Base-by-base conservation (phyloP, 2,113 vertebrate species). In the Raja brachyura region DNA sequence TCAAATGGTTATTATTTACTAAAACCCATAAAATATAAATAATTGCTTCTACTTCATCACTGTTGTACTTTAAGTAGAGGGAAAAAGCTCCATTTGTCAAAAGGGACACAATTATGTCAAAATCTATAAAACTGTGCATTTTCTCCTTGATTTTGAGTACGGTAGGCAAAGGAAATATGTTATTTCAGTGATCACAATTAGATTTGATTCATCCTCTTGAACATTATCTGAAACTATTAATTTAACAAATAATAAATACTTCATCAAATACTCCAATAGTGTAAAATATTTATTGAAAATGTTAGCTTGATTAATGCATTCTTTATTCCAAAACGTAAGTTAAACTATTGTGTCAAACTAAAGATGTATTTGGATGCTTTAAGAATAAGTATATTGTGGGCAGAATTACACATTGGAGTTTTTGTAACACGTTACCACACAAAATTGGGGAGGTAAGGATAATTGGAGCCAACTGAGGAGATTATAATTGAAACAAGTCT, bases 391-490 rank as follows among this genome's bases (percentile, higher is more conserved):
- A 73, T 11, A 54, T 25, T 92, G 66, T 92, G 39, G 39, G 33
- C 68, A 92, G 68, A 92, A 92, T 8, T 54, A 68, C 22, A 92
- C 33, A 54, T 92, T 74, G 68, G 90, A 73, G 90, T 73, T 96
- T 96, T 94, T 96, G 95, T 95, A 97, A 96, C 95, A 96, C 97
- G 95, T 95, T 97, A 96, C 97, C 97, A 97, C 95, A 97, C 97
- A 97, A 96, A 95, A 96, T 96, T 96, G 95, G 95, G 95, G 93
- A 97, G 97, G 97, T 97, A 97, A 97, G 96, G 96, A 96, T 94
- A 94, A 94, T 93, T 95, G 33, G 95, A 54, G 86, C 93, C 95
- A 96, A 96, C 95, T 96, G 94, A 95, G 96, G 95, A 96, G 95
- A 93, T 94, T 95, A 95, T 94, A 95, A 95, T 95, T 96, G 95